Evolutionary conservation across 2,888 invertebrate genomes (phyloP).

Genomic region (Eledona agricola): DNA sequence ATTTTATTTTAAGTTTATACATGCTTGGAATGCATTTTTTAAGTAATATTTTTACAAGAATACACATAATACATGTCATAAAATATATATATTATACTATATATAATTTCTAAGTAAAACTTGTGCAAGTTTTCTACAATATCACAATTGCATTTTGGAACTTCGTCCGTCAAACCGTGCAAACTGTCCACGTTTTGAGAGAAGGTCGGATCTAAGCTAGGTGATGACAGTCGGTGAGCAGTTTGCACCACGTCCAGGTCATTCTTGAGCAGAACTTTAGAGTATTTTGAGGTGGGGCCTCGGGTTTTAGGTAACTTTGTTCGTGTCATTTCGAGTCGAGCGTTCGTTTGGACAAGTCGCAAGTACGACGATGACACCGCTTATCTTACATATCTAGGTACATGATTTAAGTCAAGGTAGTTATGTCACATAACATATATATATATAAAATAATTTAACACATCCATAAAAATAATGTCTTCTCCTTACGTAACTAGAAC

Average conservation of each 20-base stretch:
- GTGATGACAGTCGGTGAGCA: conserved; percentile 17
- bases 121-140: conserved; percentile 58
- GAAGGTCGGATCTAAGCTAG: conserved; percentile 14
- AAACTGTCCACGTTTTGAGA: conserved; percentile 39
- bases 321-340: conserved; percentile 20
- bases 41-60: conserved; percentile 52
- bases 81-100: conserved; percentile 60
- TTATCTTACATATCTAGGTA: conserved; percentile 28
- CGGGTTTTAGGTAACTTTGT: conserved; percentile 40
- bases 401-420: conserved; percentile 21
- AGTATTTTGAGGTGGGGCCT: conserved; percentile 39
- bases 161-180: conserved; percentile 45
- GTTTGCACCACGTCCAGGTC: conserved; percentile 31
- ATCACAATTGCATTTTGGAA: conserved; percentile 61
- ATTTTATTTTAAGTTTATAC: conserved; percentile 39
- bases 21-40: conserved; percentile 39
- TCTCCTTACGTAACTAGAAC: conserved; percentile 22
- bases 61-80: conserved; percentile 59
- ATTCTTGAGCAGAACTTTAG: conserved; percentile 49
- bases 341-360: conserved; percentile 3
- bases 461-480: conserved; percentile 27
- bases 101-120: conserved; percentile 54
- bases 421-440: conserved; percentile 29
- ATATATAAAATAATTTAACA: conserved; percentile 27
- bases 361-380: conserved; percentile 13